Evolutionary conservation across 2,113 vertebrate species (phyloP), one percentile per base, ranked within the genome.

Genomic region (Ammodytes marinus): DNA sequence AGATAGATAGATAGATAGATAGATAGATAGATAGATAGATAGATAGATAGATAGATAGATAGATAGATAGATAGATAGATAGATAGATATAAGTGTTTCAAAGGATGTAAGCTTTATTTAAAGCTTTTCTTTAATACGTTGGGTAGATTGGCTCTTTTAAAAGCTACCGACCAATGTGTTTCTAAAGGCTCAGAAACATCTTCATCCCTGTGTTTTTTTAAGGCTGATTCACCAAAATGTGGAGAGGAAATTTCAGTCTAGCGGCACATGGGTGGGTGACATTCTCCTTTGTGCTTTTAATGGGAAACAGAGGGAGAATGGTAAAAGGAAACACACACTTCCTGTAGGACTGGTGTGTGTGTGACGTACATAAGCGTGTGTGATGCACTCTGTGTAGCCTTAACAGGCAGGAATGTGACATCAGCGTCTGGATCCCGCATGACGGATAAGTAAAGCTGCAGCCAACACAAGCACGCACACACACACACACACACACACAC

Each of bases 291-390:
- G 84, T 88, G 65, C 72, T 80, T 60, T 42, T 92, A 90, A 93
- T 92, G 81, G 82, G 77, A 87, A 90, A 57, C 93, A 92, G 86
- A 82, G 74, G 86, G 83, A 74, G 75, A 75, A 69, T 80, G 17
- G 58, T 70, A 77, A 91, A 89, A 88, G 90, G 89, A 91, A 92
- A 86, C 80, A 77, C 83, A 88, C 88, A 68, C 83, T 92, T 94
- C 93, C 93, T 91, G 89, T 84, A 58, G 77, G 84, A 78, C 63
- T 79, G 83, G 57, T 10, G 46, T 64, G 57, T 10, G 46, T 64
- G 84, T 93, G 91, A 92, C 85, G 86, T 81, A 54, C 37, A 6
- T 58, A 8, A 27, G 82, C 67, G 74, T 79, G 82, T 70, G 77
- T 54, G 74, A 83, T 84, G 63, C 10, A 15, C 68, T 74, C 45